Base-by-base conservation (phyloP, 2,888 invertebrate species). In the Acleris laterana region DNA sequence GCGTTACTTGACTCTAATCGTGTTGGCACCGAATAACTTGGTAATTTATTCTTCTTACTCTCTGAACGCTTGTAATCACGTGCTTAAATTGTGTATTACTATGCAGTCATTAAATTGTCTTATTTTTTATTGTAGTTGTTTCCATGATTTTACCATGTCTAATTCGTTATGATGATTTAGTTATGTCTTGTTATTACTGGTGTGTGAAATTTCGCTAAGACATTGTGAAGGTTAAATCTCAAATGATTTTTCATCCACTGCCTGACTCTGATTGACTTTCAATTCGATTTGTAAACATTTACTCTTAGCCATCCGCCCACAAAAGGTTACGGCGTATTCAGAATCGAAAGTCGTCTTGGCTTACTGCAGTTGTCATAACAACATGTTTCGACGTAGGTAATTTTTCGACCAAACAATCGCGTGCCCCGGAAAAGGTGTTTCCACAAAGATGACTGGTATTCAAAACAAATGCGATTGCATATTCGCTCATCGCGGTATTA, bases 1-100 rank as follows among this genome's bases (percentile, higher is more conserved):
- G 83, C 82, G 74, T 77, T 77, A 81, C 87, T 85, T 83, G 84
- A 78, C 80, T 83, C 78, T 77, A 81, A 82, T 81, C 77, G 77
- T 82, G 79, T 84, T 77, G 75, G 76, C 82, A 81, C 81, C 81
- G 78, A 83, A 79, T 80, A 78, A 76, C 73, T 77, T 74, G 50
- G 70, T 72, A 72, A 74, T 77, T 61, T 55, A 61, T 51, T 56
- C 50, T 52, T 67, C 58, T 67, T 64, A 59, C 48, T 61, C 38
- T 56, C 56, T 50, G 51, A 20, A 46, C 2, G 61, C 65, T 62
- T 57, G 51, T 66, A 62, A 66, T 66, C 62, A 66, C 57, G 42
- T 57, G 61, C 48, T 57, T 61, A 62, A 56, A 46, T 48, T 11
- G 51, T 38, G 61, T 51, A 66, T 66, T 57, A 56, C 61, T 51